Percentiles rank a stretch among this genome's conserved stretches.
These are phyloP conservation scores for Cantharis rustica DNA, from an alignment of 2,888 invertebrate genomes.

Conservation along the genomic window DNA sequence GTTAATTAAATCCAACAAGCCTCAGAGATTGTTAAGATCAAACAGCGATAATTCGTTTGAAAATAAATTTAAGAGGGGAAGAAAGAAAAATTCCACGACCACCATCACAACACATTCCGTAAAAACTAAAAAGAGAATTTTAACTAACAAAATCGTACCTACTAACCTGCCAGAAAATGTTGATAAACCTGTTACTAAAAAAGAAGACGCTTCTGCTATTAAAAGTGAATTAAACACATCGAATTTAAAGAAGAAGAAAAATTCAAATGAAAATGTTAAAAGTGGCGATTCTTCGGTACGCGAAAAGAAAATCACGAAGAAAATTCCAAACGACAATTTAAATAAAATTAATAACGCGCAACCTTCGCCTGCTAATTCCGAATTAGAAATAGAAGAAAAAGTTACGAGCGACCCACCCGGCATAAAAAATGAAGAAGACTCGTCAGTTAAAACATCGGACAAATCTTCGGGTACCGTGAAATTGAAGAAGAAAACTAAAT, in stretches of 20 bases:
- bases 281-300: not conserved
- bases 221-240: not conserved
- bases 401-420: not conserved
- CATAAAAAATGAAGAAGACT: not conserved
- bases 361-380: not conserved
- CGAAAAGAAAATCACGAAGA: not conserved
- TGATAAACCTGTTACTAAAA: not conserved
- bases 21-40: conserved; percentile 17
- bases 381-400: not conserved
- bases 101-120: not conserved
- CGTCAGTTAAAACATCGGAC: not conserved
- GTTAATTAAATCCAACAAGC: conserved; percentile 16
- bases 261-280: not conserved
- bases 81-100: not conserved
- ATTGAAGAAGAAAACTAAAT: not conserved
- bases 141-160: not conserved
- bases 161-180: not conserved
- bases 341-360: not conserved
- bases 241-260: not conserved
- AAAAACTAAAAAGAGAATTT: not conserved
- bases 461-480: not conserved
- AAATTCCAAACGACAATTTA: not conserved
- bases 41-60: conserved; percentile 7
- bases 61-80: conserved; percentile 3
- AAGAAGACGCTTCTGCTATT: not conserved